These are phyloP conservation scores for Nylanderia fulva DNA, from an alignment of 1,140 invertebrate species.

Conservation along the genomic window DNA sequence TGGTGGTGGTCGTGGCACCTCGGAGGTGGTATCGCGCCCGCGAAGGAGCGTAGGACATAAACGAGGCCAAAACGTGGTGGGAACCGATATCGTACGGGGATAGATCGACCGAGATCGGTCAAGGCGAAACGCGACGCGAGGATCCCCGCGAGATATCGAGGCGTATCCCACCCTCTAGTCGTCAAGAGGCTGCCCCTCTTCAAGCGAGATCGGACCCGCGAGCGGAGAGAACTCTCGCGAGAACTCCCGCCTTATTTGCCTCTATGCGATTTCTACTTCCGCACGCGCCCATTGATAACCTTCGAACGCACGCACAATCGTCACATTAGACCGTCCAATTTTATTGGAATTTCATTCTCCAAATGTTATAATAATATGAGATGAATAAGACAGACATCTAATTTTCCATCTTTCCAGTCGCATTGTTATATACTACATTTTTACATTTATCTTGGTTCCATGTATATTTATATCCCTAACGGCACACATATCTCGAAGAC, in stretches of 20 bases:
- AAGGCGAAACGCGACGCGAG: conserved; percentile 40
- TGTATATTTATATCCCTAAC: no score
- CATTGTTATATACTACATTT: background rate
- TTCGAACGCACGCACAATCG: background rate
- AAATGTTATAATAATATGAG: background rate
- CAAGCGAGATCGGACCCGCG: background rate
- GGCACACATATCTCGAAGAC: no score
- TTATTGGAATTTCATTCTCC: no score
- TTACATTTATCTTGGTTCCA: no score
- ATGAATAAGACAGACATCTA: background rate
- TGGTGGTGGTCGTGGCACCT: conserved; percentile 36
- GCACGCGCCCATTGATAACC: conserved; percentile 12
- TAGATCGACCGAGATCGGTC: conserved; percentile 73
- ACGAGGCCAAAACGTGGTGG: conserved; percentile 80
- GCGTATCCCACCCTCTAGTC: conserved; percentile 53
- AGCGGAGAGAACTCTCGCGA: background rate
- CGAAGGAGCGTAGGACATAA: conserved; percentile 58
- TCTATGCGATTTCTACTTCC: conserved; percentile 52
- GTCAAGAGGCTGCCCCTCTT: background rate
- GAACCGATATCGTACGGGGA: conserved; percentile 76
- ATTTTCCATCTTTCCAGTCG: background rate
- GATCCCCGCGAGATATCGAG: conserved; percentile 35
- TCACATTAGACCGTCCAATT: background rate
- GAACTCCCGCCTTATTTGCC: background rate
- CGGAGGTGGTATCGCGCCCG: conserved; percentile 61